These are phyloP conservation scores for Paracanthobrama guichenoti DNA, from an alignment of 2,113 vertebrate species.

Conservation along the genomic window DNA sequence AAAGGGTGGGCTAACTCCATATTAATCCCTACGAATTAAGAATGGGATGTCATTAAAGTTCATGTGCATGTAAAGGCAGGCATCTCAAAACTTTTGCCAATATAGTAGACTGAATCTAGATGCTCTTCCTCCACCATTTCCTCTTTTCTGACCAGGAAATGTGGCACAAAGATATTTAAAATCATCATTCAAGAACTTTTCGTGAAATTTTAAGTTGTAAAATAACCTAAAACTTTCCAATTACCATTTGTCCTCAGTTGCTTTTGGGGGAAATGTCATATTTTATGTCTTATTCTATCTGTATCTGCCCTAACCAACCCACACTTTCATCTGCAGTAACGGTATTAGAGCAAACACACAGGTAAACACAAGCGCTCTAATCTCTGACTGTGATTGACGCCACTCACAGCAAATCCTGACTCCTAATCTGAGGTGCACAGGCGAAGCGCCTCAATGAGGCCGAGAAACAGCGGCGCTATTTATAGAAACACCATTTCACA, in stretches of 20 bases:
- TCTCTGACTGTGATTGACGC: constrained; percentile 47
- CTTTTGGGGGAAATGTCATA: neutral
- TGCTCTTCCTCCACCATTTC: neutral
- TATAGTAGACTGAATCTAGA: neutral
- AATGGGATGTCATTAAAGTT: too few relatives aligned
- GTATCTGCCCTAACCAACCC: neutral
- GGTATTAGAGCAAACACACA: constrained; percentile 29
- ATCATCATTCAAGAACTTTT: neutral
- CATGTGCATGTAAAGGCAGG: too few relatives aligned
- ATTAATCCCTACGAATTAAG: too few relatives aligned
- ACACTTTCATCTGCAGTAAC: neutral
- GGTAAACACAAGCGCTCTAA: constrained; percentile 37
- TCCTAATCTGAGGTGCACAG: constrained; percentile 57
- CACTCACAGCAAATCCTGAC: constrained; percentile 49
- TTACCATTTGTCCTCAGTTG: neutral
- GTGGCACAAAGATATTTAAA: neutral
- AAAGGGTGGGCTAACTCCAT: too few relatives aligned
- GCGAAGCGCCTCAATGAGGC: constrained; percentile 34
- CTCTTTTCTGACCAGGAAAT: neutral
- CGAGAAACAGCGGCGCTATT: constrained; percentile 49
- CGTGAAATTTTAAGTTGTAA: neutral
- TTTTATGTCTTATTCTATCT: neutral
- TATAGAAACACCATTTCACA: constrained; percentile 49
- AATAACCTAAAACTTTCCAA: neutral
- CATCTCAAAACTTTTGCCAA: too few relatives aligned